phyloP scores from a whole-genome alignment of 2,888 invertebrate species.

The Philereme vetulata region DNA sequence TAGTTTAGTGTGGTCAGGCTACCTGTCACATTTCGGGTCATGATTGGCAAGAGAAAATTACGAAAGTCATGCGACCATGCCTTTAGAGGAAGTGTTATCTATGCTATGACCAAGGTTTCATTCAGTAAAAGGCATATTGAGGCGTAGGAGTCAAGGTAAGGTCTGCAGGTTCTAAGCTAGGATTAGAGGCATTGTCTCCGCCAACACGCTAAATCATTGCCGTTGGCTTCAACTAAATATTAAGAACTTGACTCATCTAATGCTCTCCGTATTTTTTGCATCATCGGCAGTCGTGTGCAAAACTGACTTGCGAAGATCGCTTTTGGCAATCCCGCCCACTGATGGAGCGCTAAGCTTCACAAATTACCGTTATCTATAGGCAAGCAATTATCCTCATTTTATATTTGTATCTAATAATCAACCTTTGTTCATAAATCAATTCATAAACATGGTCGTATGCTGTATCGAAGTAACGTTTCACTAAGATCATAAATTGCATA shows the following conservation, averaged over 20 bases:
- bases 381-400: slow-evolving; percentile 40
- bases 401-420: slow-evolving; percentile 37
- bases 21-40: background rate
- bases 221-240: slow-evolving; percentile 29
- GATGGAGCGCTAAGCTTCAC: slow-evolving; percentile 34
- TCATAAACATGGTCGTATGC: slow-evolving; percentile 33
- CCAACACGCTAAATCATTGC: slow-evolving; percentile 71
- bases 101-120: slow-evolving; percentile 59
- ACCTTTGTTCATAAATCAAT: slow-evolving; percentile 36
- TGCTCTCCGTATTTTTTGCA: slow-evolving; percentile 50
- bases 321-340: slow-evolving; percentile 55
- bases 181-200: slow-evolving; percentile 75
- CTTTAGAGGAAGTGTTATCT: slow-evolving; percentile 35
- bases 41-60: background rate
- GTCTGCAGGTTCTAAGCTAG: slow-evolving; percentile 72
- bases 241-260: slow-evolving; percentile 46
- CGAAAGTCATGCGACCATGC: background rate
- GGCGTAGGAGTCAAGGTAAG: slow-evolving; percentile 83
- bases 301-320: slow-evolving; percentile 44
- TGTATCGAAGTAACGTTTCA: slow-evolving; percentile 28
- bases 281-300: slow-evolving; percentile 46
- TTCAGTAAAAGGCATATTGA: slow-evolving; percentile 68
- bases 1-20: no score
- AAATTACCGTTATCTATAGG: slow-evolving; percentile 39
- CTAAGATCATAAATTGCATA: slow-evolving; percentile 28